phyloP scores from a whole-genome alignment of 2,797 vertebrate species.

The Rhadinocentrus ornatus region DNA sequence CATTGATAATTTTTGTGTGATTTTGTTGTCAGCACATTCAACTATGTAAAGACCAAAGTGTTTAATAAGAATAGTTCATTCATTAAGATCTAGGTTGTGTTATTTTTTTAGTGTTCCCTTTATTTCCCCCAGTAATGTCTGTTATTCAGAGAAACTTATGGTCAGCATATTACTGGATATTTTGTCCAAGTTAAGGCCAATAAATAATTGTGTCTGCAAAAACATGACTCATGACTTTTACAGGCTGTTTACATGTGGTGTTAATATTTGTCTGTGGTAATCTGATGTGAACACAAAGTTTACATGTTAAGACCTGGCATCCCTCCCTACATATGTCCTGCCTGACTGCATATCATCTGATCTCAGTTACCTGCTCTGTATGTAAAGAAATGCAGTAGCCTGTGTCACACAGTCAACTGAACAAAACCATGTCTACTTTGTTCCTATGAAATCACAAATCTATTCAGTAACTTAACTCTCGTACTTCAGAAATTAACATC shows the following conservation, averaged over 20 bases:
- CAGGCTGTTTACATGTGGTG: background rate
- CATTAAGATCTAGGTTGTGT: too few species aligned
- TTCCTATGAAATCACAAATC: background rate
- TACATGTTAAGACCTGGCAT: too few species aligned
- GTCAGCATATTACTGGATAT: too few species aligned
- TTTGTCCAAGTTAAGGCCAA: background rate
- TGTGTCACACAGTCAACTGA: background rate
- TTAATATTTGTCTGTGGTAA: background rate
- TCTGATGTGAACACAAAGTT: background rate
- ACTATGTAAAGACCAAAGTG: too few species aligned
- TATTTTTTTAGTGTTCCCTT: too few species aligned
- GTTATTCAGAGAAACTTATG: background rate
- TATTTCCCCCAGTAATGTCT: too few species aligned
- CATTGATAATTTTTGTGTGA: too few species aligned
- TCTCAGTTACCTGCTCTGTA: background rate
- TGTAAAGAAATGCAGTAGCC: too few species aligned
- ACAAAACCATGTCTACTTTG: background rate
- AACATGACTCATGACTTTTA: background rate
- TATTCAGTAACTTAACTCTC: background rate
- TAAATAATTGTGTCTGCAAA: background rate
- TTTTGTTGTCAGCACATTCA: too few species aligned
- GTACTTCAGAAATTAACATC: too few species aligned
- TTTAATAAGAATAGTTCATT: too few species aligned
- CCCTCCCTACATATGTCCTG: background rate
- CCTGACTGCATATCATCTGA: background rate